Percentiles rank a stretch among this genome's conserved stretches.
Conservation (phyloP, 2,888 invertebrate species). For the Eilema sororculum region DNA sequence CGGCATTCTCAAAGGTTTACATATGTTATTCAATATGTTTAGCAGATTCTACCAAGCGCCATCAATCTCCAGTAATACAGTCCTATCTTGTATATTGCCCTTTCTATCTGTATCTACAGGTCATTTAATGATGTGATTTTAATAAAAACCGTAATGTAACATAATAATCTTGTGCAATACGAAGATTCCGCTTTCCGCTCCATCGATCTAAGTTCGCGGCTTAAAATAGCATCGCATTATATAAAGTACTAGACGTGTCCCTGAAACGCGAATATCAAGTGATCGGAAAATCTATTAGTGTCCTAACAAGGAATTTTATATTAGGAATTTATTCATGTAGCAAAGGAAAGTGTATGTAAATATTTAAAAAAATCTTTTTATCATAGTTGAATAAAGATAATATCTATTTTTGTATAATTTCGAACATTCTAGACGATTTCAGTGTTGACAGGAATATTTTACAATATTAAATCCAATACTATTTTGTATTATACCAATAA, state of each 20-base stretch:
- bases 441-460: slow-evolving; percentile 2
- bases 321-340: slow-evolving; percentile 8
- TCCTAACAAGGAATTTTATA: slow-evolving; percentile 17
- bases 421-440: slow-evolving; percentile 10
- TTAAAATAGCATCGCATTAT: slow-evolving; percentile 23
- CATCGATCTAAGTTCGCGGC: neutral
- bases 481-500: slow-evolving; percentile 5
- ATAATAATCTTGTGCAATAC: neutral
- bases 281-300: slow-evolving; percentile 6
- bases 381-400: slow-evolving; percentile 12
- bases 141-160: neutral
- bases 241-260: slow-evolving; percentile 27
- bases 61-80: too few relatives aligned
- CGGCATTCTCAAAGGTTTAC: too few relatives aligned
- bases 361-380: slow-evolving; percentile 29
- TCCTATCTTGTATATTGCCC: too few relatives aligned
- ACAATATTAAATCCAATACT: neutral
- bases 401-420: slow-evolving; percentile 26
- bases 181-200: slow-evolving; percentile 8
- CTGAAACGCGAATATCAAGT: slow-evolving; percentile 21
- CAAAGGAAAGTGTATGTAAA: slow-evolving; percentile 21
- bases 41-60: too few relatives aligned
- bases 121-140: neutral
- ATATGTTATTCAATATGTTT: too few relatives aligned
- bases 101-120: too few relatives aligned